Percentiles rank a stretch among this genome's conserved stretches.
Evolutionary conservation across 2,113 vertebrate species (phyloP).

Genomic region (Podarcis muralis): DNA sequence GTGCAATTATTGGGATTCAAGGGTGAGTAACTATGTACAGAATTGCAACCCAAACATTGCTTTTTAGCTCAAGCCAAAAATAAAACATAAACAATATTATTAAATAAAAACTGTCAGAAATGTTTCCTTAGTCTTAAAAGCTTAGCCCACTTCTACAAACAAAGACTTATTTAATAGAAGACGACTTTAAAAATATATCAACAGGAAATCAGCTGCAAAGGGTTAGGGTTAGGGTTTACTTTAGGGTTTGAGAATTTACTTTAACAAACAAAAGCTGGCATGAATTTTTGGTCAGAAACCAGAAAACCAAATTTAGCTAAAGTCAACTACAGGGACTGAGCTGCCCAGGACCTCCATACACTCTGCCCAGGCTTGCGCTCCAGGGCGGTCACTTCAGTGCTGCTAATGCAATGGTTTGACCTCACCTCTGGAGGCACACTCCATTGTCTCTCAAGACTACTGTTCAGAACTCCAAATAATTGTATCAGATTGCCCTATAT

Average conservation of each 20-base stretch:
- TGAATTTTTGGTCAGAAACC: slow-evolving; percentile 29
- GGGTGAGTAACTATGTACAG: background rate
- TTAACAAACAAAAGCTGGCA: background rate
- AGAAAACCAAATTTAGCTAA: background rate
- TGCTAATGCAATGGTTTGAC: too few relatives aligned
- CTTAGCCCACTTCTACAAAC: background rate
- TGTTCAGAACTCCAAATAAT: too few relatives aligned
- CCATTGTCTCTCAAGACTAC: too few relatives aligned
- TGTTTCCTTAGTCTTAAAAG: slow-evolving; percentile 14
- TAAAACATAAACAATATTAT: background rate
- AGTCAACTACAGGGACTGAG: background rate
- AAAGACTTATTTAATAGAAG: slow-evolving; percentile 15
- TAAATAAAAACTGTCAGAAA: background rate
- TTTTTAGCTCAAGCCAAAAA: slow-evolving; percentile 18
- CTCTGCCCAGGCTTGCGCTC: too few relatives aligned
- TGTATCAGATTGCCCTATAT: too few relatives aligned
- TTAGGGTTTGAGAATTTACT: background rate
- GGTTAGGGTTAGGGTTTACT: too few relatives aligned
- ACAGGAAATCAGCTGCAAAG: background rate
- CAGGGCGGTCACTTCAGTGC: too few relatives aligned
- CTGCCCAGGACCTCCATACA: too few relatives aligned
- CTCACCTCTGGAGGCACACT: too few relatives aligned
- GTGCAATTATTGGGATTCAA: background rate
- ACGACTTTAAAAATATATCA: background rate
- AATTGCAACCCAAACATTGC: background rate